A percentile compares a stretch with the other conserved stretches of the same genome.
phyloP scores from a whole-genome alignment of 2,888 invertebrate genomes.

The Nemoura dubitans region DNA sequence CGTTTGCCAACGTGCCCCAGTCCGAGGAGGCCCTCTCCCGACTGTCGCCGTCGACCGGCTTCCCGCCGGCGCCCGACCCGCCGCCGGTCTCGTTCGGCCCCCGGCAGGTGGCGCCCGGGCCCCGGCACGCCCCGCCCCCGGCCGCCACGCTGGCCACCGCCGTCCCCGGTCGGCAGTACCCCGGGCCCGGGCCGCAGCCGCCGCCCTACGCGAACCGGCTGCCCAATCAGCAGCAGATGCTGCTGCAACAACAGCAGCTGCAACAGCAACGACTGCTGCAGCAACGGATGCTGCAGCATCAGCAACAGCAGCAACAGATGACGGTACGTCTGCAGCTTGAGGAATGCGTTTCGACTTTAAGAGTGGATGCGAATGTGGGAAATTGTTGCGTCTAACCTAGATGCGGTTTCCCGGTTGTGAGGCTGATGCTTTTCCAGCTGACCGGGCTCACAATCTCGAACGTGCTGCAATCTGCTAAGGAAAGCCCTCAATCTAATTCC shows the following conservation, averaged over 20 bases:
- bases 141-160: conserved; percentile 27
- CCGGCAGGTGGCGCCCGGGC: conserved; percentile 41
- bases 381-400: too few species aligned
- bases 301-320: conserved; percentile 65
- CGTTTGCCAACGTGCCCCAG: conserved; percentile 45
- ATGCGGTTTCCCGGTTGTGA: too few species aligned
- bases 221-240: conserved; percentile 47
- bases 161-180: conserved; percentile 31
- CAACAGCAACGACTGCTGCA: conserved; percentile 50
- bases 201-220: conserved; percentile 53
- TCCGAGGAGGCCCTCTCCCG: conserved; percentile 36
- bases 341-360: too few species aligned
- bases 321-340: conserved; percentile 65
- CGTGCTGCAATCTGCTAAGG: too few species aligned
- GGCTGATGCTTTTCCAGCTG: too few species aligned
- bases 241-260: conserved; percentile 42
- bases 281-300: conserved; percentile 56
- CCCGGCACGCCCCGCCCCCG: conserved; percentile 46
- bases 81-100: conserved; percentile 29
- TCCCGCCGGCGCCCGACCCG: conserved; percentile 38
- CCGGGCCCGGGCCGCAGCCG: conserved; percentile 50
- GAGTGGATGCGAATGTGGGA: too few species aligned
- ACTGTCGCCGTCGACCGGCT: conserved; percentile 44
- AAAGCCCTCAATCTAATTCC: too few species aligned
- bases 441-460: too few species aligned